Percentiles rank a stretch among this genome's conserved stretches.
phyloP scores from a whole-genome alignment of 2,113 vertebrate genomes.

The Trematomus loennbergii region DNA sequence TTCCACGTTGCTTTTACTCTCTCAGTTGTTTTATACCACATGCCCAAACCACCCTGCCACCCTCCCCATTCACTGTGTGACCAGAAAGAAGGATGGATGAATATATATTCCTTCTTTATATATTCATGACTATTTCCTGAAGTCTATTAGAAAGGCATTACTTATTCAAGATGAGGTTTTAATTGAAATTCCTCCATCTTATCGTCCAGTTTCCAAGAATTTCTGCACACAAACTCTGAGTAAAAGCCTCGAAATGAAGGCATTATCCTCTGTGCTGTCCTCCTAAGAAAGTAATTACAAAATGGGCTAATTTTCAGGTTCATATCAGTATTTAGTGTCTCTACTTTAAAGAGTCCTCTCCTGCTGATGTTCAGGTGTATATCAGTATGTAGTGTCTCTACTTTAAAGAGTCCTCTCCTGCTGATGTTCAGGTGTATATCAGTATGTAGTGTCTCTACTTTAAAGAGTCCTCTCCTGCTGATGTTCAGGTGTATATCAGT shows the following conservation, averaged over 20 bases:
- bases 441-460: too few species aligned
- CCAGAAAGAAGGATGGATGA: slow-evolving; percentile 54
- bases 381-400: too few species aligned
- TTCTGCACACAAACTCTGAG: not conserved
- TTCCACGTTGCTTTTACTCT: not conserved
- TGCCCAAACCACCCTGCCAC: not conserved
- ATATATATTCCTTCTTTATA: slow-evolving; percentile 48
- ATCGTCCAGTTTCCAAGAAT: not conserved
- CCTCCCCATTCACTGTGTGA: slow-evolving; percentile 15
- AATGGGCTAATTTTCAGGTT: too few species aligned
- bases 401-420: too few species aligned
- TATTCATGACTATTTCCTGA: slow-evolving; percentile 66
- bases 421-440: too few species aligned
- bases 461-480: too few species aligned
- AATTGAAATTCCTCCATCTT: slow-evolving; percentile 23
- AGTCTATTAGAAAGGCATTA: slow-evolving; percentile 53
- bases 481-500: too few species aligned
- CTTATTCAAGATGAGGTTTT: slow-evolving; percentile 39
- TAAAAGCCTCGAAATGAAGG: slow-evolving; percentile 27
- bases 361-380: too few species aligned
- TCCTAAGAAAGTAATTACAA: slow-evolving; percentile 46
- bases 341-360: too few species aligned
- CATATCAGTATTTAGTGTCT: too few species aligned
- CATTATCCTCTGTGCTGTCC: slow-evolving; percentile 14
- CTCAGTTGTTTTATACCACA: not conserved